These are phyloP conservation scores for Andrena bucephala DNA, from an alignment of 2,888 invertebrate genomes.

Conservation along the genomic window DNA sequence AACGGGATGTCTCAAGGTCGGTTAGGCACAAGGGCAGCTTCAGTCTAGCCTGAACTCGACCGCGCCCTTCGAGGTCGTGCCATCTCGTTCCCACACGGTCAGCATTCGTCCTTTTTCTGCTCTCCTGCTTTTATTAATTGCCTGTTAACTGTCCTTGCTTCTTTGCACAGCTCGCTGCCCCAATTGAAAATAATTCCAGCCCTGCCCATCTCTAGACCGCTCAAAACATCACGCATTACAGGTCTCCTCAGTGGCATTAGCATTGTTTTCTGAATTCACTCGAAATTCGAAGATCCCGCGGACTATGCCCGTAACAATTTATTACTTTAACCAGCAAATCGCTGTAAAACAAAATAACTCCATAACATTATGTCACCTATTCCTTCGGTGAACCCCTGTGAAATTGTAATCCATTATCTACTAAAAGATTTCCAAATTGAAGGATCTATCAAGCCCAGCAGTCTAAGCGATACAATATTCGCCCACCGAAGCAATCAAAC, in stretches of 20 bases:
- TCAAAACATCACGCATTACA: not conserved
- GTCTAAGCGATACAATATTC: not conserved
- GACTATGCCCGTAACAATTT: no score
- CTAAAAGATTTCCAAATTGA: not conserved
- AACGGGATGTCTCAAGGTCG: constrained; percentile 82
- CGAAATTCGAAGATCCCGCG: no score
- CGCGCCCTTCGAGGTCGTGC: constrained; percentile 82
- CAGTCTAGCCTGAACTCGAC: constrained; percentile 80
- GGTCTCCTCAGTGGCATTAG: no score
- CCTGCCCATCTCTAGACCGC: not conserved
- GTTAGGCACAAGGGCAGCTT: constrained; percentile 82
- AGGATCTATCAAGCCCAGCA: not conserved
- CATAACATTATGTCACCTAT: not conserved
- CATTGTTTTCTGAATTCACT: no score
- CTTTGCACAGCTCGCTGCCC: not conserved
- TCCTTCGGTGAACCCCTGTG: no score
- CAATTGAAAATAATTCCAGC: constrained; percentile 26
- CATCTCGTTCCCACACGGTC: constrained; percentile 75
- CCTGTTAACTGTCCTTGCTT: constrained; percentile 38
- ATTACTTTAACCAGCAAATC: no score
- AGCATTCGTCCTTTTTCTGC: constrained; percentile 43
- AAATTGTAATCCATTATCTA: not conserved
- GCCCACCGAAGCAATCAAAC: not conserved
- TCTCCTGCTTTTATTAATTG: constrained; percentile 49
- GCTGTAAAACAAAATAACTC: no score